These are phyloP conservation scores for Idaea aversata DNA, from an alignment of 2,888 invertebrate genomes.

Conservation along the genomic window DNA sequence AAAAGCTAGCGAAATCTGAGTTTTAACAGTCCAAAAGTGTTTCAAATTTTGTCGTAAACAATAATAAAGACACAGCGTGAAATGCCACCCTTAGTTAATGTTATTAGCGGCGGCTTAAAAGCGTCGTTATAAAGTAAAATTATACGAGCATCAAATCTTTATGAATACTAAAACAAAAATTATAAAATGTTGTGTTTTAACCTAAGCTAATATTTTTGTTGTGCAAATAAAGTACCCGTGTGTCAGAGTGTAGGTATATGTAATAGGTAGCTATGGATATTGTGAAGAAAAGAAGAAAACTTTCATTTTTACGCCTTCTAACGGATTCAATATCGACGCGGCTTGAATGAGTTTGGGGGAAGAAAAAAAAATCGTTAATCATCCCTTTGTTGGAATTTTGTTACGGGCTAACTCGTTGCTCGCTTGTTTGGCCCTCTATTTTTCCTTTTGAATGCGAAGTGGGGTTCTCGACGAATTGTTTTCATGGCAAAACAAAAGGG, in stretches of 20 bases:
- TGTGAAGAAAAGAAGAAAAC: conserved; percentile 69
- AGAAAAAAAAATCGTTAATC: conserved; percentile 76
- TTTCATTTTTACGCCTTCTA: conserved; percentile 78
- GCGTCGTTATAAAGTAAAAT: neutral
- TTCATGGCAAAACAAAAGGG: conserved; percentile 61
- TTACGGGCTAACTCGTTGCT: conserved; percentile 79
- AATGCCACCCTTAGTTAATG: neutral
- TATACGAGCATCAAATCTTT: neutral
- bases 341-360: conserved; percentile 75
- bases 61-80: neutral
- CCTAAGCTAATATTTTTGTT: neutral
- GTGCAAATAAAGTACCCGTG: neutral
- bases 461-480: conserved; percentile 77
- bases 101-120: neutral
- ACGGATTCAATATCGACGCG: conserved; percentile 79
- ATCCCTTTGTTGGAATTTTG: conserved; percentile 80
- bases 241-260: neutral
- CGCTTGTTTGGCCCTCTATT: conserved; percentile 76
- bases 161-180: neutral
- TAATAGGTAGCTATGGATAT: conserved; percentile 38
- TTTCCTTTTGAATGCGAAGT: conserved; percentile 74
- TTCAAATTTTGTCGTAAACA: neutral
- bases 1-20: neutral
- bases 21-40: neutral
- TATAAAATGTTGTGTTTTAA: conserved; percentile 1